Evolutionary conservation across 2,888 invertebrate genomes (phyloP), one percentile per base, ranked within the genome.

Genomic region (Cybosia mesomella): DNA sequence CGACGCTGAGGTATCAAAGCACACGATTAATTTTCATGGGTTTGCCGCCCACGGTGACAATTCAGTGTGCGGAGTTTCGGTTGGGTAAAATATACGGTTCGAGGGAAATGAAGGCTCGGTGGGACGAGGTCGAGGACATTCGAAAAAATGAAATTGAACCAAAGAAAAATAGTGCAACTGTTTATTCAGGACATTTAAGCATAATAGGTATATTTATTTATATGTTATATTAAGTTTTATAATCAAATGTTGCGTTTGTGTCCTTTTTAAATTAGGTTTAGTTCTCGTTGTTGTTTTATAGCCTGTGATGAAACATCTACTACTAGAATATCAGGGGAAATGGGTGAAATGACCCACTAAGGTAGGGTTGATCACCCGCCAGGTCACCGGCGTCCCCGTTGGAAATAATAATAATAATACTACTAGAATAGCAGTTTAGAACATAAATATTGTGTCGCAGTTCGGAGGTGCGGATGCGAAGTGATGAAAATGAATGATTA

Each of bases 41-140:
- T 81, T 64, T 91, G 81, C 87, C 95, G 76, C 91, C 95, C 73
- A 91, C 92, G 83, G 85, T 96, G 63, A 95, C 90, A 74, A 92
- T 88, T 82, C 96, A 85, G 79, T 96, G 92, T 89, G 96, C 91
- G 58, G 95, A 87, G 85, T 95, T 81, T 81, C 92, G 93, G 13
- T 91, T 93, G 54, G 96, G 95, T 0, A 95, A 94, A 85, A 70
- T 91, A 21, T 86, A 86, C 11, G 91, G 92, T 1, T 94, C 95
- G 0, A 90, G 87, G 54, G 86, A 89, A 74, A 81, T 82, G 28
- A 89, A 85, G 67, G 93, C 90, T 0, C 79, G 79, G 1, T 94
- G 93, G 93, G 87, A 81, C 53, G 86, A 85, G 64, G 55, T 68
- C 10, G 66, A 61, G 0, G 70, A 76, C 36, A 58, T 76, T n/a